Evolutionary conservation across 2,113 vertebrate genomes (phyloP).

Genomic region (Carlito syrichta): DNA sequence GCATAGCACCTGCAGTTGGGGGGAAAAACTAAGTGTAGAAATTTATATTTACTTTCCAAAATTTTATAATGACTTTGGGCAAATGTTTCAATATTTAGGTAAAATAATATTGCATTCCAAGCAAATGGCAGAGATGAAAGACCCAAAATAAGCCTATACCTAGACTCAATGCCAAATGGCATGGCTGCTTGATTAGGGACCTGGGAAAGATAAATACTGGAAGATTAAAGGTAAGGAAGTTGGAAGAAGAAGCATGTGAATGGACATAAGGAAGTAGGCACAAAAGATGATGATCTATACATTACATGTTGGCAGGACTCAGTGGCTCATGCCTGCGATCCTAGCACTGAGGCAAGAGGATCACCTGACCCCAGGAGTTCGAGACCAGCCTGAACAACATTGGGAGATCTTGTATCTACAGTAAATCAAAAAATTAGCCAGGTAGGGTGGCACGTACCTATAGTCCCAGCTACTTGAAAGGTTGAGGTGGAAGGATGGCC

Average conservation of each 20-base stretch:
- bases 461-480: no score
- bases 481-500: no score
- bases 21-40: not conserved
- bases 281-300: not conserved
- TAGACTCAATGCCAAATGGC: not conserved
- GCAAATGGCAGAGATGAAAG: not conserved
- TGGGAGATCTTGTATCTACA: no score
- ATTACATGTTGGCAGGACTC: no score
- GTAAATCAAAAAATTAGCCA: no score
- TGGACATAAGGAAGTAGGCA: not conserved
- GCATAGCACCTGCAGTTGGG: not conserved
- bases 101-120: not conserved
- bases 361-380: no score
- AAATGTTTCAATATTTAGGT: not conserved
- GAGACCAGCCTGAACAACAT: no score
- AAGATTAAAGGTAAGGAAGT: not conserved
- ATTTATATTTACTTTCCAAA: not conserved
- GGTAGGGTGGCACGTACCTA: no score
- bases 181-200: not conserved
- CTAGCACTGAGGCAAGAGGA: no score
- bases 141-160: not conserved
- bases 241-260: not conserved
- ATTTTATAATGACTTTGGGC: not conserved
- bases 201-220: not conserved
- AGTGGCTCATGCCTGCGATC: no score